These are phyloP conservation scores for Pangasius sanitwongsei DNA, from an alignment of 2,797 vertebrate genomes.

Conservation along the genomic window DNA sequence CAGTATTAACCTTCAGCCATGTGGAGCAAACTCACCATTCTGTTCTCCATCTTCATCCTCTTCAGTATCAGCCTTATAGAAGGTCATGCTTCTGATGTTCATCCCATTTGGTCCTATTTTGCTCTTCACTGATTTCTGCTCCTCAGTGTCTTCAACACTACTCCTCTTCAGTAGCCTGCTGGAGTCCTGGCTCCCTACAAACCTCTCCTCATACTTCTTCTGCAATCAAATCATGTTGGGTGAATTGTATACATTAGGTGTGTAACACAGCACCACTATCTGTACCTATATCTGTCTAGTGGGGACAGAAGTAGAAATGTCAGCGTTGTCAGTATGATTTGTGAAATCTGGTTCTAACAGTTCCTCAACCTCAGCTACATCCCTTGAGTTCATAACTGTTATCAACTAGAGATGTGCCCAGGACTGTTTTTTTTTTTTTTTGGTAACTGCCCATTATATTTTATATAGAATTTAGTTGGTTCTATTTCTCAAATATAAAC, in stretches of 20 bases:
- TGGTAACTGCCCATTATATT: neutral
- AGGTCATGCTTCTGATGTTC: constrained; percentile 85
- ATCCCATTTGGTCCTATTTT: constrained; percentile 65
- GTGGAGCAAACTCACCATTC: constrained; percentile 74
- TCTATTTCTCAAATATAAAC: neutral
- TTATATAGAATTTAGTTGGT: neutral
- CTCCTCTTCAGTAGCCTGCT: constrained; percentile 73
- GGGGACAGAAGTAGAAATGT: too few species aligned
- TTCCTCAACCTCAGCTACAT: neutral
- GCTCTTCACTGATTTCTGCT: constrained; percentile 64
- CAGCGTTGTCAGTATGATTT: too few species aligned
- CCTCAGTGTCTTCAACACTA: constrained; percentile 64
- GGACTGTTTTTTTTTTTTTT: neutral
- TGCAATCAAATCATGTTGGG: constrained; percentile 53
- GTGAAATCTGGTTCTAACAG: too few species aligned
- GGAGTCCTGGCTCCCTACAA: constrained; percentile 73
- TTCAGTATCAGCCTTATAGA: constrained; percentile 85
- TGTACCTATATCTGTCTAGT: neutral
- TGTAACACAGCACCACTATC: neutral
- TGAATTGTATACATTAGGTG: neutral
- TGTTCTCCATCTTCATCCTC: constrained; percentile 76
- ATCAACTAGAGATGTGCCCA: neutral
- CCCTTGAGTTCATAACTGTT: too few species aligned
- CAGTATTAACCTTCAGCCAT: neutral
- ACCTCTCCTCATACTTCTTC: constrained; percentile 81